A percentile compares a stretch with the other conserved stretches of the same genome.
phyloP scores from a whole-genome alignment of 2,888 invertebrate genomes.

The Noctua pronuba region DNA sequence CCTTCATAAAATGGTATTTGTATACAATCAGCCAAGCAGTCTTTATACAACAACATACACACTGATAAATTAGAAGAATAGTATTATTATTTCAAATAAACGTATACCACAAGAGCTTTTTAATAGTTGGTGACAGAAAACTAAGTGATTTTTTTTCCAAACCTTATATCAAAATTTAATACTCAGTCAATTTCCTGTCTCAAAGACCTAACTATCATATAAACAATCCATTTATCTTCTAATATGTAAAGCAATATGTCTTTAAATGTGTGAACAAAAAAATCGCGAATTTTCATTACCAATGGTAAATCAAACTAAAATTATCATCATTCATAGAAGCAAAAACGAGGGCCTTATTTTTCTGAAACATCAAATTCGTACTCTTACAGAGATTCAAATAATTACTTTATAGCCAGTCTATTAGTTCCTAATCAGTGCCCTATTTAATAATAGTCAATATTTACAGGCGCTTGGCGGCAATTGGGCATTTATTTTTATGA shows the following conservation, averaged over 20 bases:
- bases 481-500: slow-evolving; percentile 67
- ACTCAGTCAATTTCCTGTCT: slow-evolving; percentile 62
- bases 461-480: slow-evolving; percentile 85
- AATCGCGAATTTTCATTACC: slow-evolving; percentile 47
- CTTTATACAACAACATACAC: slow-evolving; percentile 55
- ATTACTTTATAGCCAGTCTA: slow-evolving; percentile 84
- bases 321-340: slow-evolving; percentile 50
- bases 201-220: slow-evolving; percentile 46
- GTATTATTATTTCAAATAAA: slow-evolving; percentile 49
- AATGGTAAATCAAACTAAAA: slow-evolving; percentile 59
- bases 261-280: slow-evolving; percentile 44
- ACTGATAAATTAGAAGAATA: slow-evolving; percentile 51
- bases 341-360: slow-evolving; percentile 47
- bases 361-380: slow-evolving; percentile 64
- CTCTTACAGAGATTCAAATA: slow-evolving; percentile 88
- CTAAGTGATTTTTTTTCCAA: slow-evolving; percentile 35
- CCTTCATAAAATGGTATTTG: slow-evolving; percentile 50
- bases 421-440: slow-evolving; percentile 83
- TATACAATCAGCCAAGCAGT: slow-evolving; percentile 57
- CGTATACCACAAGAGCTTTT: slow-evolving; percentile 45
- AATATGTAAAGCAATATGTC: slow-evolving; percentile 51
- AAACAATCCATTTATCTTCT: slow-evolving; percentile 27
- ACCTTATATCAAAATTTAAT: slow-evolving; percentile 42
- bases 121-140: slow-evolving; percentile 43
- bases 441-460: slow-evolving; percentile 71